Conservation (phyloP, 2,113 vertebrate species). For the Sapayoa aenigma region DNA sequence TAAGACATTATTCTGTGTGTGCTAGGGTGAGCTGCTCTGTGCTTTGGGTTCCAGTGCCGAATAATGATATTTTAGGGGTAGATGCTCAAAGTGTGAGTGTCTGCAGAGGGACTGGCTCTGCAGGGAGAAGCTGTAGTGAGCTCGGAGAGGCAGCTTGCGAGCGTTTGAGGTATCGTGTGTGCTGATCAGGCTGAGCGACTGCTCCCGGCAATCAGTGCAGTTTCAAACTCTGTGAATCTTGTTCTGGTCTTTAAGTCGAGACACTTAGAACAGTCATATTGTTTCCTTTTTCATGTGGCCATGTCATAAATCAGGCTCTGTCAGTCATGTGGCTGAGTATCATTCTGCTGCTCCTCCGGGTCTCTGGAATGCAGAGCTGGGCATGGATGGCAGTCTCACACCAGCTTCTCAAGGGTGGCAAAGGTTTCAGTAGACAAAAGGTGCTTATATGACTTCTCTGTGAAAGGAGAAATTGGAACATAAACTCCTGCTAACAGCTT, state of each 20-base stretch:
- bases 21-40: background rate
- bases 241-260: background rate
- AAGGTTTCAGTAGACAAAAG: background rate
- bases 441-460: background rate
- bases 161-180: background rate
- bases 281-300: background rate
- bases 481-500: background rate
- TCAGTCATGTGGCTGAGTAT: background rate
- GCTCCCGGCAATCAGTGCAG: background rate
- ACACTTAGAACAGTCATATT: background rate
- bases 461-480: background rate
- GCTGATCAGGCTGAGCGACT: background rate
- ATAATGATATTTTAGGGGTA: background rate
- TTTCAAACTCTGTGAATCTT: background rate
- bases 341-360: accelerated
- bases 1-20: background rate
- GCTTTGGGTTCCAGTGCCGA: background rate
- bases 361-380: background rate
- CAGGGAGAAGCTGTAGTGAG: background rate
- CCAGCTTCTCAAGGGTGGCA: background rate
- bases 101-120: background rate
- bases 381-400: background rate
- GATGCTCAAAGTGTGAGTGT: background rate
- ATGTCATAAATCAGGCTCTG: background rate
- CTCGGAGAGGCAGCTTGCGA: background rate